Evolutionary conservation across 2,797 vertebrate genomes (phyloP).

Genomic region (Sebastes itinus): DNA sequence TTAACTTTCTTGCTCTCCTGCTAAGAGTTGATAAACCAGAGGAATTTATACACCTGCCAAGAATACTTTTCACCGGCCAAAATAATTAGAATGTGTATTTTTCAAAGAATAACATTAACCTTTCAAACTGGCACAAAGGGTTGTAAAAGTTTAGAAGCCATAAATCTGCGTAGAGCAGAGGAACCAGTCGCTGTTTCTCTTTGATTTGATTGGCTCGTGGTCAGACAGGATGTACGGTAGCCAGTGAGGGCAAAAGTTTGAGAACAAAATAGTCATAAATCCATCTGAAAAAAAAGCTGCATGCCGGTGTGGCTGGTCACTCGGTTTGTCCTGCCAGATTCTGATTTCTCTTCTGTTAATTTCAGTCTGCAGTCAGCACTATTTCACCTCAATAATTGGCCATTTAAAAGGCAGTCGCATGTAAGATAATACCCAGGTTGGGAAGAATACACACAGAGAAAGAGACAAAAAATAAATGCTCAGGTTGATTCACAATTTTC

Average conservation of each 20-base stretch:
- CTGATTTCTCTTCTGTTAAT: background rate
- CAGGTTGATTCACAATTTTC: background rate
- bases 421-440: background rate
- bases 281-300: background rate
- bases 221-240: background rate
- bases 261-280: background rate
- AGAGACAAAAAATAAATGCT: background rate
- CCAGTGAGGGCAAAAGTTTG: background rate
- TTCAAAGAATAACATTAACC: constrained; percentile 3
- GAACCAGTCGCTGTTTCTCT: background rate
- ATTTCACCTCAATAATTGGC: background rate
- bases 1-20: background rate
- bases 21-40: constrained; percentile 14
- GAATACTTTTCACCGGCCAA: constrained; percentile 1
- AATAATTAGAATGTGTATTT: background rate
- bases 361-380: constrained; percentile 3
- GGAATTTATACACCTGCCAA: constrained; percentile 16
- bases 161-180: background rate
- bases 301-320: background rate
- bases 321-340: background rate
- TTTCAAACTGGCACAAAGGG: background rate
- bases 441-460: background rate
- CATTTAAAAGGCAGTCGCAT: background rate
- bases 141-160: background rate
- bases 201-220: constrained; percentile 20